A percentile compares a stretch with the other conserved stretches of the same genome.
Conservation (phyloP, 1,140 invertebrate genomes). For the Halesus radiatus region DNA sequence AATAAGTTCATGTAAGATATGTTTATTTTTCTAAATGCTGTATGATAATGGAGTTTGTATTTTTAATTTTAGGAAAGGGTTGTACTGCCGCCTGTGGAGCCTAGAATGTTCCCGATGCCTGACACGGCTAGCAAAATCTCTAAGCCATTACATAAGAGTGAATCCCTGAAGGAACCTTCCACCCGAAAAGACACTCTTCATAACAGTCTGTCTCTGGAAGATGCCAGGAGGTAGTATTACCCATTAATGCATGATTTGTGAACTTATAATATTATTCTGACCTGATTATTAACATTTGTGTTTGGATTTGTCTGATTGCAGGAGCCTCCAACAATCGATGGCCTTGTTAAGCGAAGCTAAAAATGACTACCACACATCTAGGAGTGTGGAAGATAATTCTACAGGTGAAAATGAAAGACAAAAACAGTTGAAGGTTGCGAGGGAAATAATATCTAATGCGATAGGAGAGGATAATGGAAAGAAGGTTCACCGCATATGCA, state of each 20-base stretch:
- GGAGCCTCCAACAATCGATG: conserved; percentile 67
- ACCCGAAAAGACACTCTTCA: conserved; percentile 43
- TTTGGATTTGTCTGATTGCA: conserved; percentile 24
- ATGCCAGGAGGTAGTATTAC: conserved; percentile 51
- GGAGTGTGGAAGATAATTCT: conserved; percentile 59
- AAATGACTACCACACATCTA: conserved; percentile 61
- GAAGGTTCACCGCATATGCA: conserved; percentile 59
- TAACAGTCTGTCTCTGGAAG: conserved; percentile 53
- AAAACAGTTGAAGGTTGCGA: conserved; percentile 71
- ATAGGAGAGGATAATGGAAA: conserved; percentile 61
- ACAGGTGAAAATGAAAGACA: conserved; percentile 64
- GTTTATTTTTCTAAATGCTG: no score
- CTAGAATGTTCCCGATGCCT: conserved; percentile 22
- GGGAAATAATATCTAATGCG: conserved; percentile 73
- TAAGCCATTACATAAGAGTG: conserved; percentile 52
- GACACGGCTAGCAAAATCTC: conserved; percentile 49
- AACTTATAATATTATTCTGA: not conserved
- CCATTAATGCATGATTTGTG: not conserved
- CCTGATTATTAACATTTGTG: not conserved
- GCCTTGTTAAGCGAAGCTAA: conserved; percentile 64
- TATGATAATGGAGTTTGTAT: not conserved
- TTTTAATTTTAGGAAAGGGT: conserved; percentile 18
- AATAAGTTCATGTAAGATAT: no score
- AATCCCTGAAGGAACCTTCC: conserved; percentile 54
- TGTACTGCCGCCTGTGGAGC: not conserved